Evolutionary conservation across 2,797 vertebrate genomes (phyloP).

Genomic region (Rhinella marina): DNA sequence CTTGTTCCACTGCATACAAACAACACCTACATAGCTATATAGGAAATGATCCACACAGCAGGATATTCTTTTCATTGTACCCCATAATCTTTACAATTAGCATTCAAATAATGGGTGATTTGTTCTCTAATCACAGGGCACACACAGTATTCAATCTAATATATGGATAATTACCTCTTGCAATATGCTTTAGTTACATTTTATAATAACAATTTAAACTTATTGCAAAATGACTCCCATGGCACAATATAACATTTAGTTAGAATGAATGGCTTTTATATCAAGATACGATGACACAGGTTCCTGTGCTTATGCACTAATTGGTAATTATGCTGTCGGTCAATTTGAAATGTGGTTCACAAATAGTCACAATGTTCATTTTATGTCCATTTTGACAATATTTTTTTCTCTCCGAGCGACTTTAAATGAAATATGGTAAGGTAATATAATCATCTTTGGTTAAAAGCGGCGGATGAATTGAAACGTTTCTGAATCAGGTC

Average conservation of each 20-base stretch:
- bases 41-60: slow-evolving; percentile 59
- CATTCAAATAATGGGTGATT: slow-evolving; percentile 83
- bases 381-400: slow-evolving; percentile 66
- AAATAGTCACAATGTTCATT: slow-evolving; percentile 69
- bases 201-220: slow-evolving; percentile 80
- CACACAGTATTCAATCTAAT: slow-evolving; percentile 79
- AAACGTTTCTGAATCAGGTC: slow-evolving; percentile 85
- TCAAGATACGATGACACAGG: slow-evolving; percentile 70
- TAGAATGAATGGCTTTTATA: slow-evolving; percentile 77
- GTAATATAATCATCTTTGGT: slow-evolving; percentile 82
- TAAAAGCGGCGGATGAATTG: slow-evolving; percentile 81
- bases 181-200: slow-evolving; percentile 79
- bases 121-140: slow-evolving; percentile 76
- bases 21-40: slow-evolving; percentile 62
- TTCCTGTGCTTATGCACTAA: slow-evolving; percentile 73
- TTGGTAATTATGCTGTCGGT: slow-evolving; percentile 80
- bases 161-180: slow-evolving; percentile 80
- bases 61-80: slow-evolving; percentile 57
- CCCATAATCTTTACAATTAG: slow-evolving; percentile 77
- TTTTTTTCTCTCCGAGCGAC: slow-evolving; percentile 75
- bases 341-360: slow-evolving; percentile 80
- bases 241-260: slow-evolving; percentile 81
- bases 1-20: slow-evolving; percentile 52
- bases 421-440: slow-evolving; percentile 81
- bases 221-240: slow-evolving; percentile 84